A percentile compares a stretch with the other conserved stretches of the same genome.
These are phyloP conservation scores for Fratercula arctica DNA, from an alignment of 2,797 vertebrate genomes.

Conservation along the genomic window DNA sequence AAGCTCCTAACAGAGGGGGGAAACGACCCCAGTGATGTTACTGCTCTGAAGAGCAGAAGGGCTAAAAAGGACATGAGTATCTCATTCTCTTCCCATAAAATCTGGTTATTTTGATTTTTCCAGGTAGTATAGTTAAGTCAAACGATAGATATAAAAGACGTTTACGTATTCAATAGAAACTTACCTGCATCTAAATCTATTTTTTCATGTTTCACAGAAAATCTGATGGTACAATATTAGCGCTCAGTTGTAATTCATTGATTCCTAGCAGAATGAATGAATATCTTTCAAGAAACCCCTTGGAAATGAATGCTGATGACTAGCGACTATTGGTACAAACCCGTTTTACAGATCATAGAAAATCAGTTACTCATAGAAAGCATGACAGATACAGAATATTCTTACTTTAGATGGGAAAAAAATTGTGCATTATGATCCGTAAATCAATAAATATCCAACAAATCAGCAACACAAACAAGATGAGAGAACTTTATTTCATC, in stretches of 20 bases:
- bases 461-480: conserved; percentile 76
- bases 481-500: conserved; percentile 72
- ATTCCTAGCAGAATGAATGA: conserved; percentile 58
- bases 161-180: conserved; percentile 38
- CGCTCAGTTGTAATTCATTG: conserved; percentile 29
- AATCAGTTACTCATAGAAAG: conserved; percentile 73
- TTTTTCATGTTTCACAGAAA: conserved; percentile 34
- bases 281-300: conserved; percentile 59
- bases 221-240: not conserved
- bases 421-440: conserved; percentile 55
- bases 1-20: not conserved
- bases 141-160: conserved; percentile 19
- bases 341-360: conserved; percentile 67
- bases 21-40: not conserved
- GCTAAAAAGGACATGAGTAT: not conserved
- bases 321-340: conserved; percentile 49
- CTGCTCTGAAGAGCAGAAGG: not conserved
- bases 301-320: conserved; percentile 56
- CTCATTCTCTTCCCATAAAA: not conserved
- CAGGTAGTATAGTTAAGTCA: not conserved
- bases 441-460: conserved; percentile 75
- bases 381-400: conserved; percentile 69
- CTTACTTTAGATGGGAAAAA: conserved; percentile 68
- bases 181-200: conserved; percentile 40
- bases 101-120: not conserved